Conservation (phyloP, 2,888 invertebrate species). For the Aporophyla nigra region DNA sequence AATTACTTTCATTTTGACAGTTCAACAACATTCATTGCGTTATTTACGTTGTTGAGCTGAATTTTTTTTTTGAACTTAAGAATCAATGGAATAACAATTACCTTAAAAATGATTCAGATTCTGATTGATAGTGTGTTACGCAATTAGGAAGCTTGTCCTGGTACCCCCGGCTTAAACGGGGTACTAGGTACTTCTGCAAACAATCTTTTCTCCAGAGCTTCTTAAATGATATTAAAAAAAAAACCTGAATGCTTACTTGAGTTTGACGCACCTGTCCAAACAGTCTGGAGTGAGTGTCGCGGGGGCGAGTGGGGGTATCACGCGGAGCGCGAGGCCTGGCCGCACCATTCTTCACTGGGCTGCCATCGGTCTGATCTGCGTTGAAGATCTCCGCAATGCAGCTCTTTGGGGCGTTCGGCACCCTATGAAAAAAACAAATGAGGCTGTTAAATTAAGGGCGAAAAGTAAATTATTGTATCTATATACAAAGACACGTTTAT, state of each 20-base stretch:
- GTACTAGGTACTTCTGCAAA: not conserved
- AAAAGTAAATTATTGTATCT: not conserved
- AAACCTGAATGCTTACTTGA: slow-evolving; percentile 47
- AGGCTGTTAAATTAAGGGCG: not conserved
- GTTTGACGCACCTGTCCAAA: slow-evolving; percentile 87
- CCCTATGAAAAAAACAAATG: slow-evolving; percentile 82
- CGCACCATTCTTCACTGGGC: slow-evolving; percentile 84
- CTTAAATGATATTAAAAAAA: not conserved
- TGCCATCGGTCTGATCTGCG: slow-evolving; percentile 81
- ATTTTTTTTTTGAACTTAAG: too few species aligned
- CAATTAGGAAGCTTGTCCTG: not conserved
- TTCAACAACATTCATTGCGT: too few species aligned
- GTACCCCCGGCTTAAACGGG: too few species aligned
- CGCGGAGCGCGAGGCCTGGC: slow-evolving; percentile 86
- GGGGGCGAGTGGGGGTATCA: slow-evolving; percentile 91
- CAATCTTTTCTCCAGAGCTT: not conserved
- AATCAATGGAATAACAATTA: too few species aligned
- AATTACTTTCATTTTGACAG: too few species aligned
- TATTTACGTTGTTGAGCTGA: too few species aligned
- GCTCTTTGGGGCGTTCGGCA: slow-evolving; percentile 92
- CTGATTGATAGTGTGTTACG: too few species aligned
- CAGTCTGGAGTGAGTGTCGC: slow-evolving; percentile 92
- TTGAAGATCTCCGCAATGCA: slow-evolving; percentile 91
- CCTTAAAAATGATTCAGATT: too few species aligned
- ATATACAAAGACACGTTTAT: not conserved